Conservation (phyloP, 2,888 invertebrate genomes). For the Mythimna impura region DNA sequence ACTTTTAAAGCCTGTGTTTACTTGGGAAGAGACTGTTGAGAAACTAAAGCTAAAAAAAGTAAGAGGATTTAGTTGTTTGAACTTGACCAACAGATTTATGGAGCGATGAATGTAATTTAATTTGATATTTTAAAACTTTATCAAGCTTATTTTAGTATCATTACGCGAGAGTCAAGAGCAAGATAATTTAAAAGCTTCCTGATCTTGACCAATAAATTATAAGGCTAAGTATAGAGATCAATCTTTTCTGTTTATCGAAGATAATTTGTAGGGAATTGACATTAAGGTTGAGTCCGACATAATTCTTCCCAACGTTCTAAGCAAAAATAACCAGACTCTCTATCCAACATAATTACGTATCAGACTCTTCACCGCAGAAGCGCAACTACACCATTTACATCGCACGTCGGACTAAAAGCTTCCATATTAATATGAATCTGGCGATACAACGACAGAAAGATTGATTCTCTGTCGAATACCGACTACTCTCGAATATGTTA, state of each 20-base stretch:
- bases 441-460: slow-evolving; percentile 44
- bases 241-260: not conserved
- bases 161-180: too few relatives aligned
- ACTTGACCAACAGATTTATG: slow-evolving; percentile 23
- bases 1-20: slow-evolving; percentile 26
- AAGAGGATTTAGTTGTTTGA: slow-evolving; percentile 6
- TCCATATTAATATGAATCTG: slow-evolving; percentile 48
- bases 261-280: not conserved
- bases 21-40: slow-evolving; percentile 13
- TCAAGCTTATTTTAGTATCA: not conserved
- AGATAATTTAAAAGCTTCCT: not conserved
- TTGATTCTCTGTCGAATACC: slow-evolving; percentile 47
- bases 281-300: not conserved
- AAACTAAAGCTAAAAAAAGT: not conserved
- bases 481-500: slow-evolving; percentile 34
- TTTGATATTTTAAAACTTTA: not conserved
- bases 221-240: too few relatives aligned
- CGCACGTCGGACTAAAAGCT: slow-evolving; percentile 51
- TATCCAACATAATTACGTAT: slow-evolving; percentile 6
- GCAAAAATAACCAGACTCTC: not conserved
- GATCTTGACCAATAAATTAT: not conserved
- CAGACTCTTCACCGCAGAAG: slow-evolving; percentile 11
- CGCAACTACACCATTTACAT: slow-evolving; percentile 30
- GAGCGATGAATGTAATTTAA: not conserved
- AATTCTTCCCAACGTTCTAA: not conserved